phyloP scores from a whole-genome alignment of 30 jellyfish, hydroid and myxozoan genomes.

The Sanderia malayensis region DNA sequence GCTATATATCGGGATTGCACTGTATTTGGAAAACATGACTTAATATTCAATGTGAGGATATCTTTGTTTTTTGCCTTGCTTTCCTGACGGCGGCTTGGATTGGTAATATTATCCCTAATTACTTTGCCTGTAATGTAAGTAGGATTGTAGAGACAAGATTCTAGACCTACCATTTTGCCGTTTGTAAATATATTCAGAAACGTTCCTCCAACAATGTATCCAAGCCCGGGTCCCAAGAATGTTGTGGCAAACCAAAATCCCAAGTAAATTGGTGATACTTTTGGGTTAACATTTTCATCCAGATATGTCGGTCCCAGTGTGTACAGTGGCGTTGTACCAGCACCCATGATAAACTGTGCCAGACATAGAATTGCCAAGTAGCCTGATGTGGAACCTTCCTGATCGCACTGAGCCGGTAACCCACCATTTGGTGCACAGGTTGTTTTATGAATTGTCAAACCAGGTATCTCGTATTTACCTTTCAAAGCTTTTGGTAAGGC shows the following conservation, averaged over 20 bases:
- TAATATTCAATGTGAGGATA: too few relatives aligned
- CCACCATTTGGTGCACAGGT: slow-evolving; percentile 15
- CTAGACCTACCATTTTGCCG: slow-evolving; percentile 44
- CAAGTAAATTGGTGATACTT: slow-evolving; percentile 80
- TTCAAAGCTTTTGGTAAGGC: slow-evolving; percentile 77
- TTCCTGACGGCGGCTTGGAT: too few relatives aligned
- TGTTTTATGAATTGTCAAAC: slow-evolving; percentile 10
- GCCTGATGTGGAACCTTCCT: not conserved
- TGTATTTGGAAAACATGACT: too few relatives aligned
- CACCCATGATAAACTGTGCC: slow-evolving; percentile 90
- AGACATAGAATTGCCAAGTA: slow-evolving; percentile 21
- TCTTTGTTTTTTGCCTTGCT: too few relatives aligned
- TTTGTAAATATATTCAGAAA: slow-evolving; percentile 56
- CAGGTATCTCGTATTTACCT: slow-evolving; percentile 64
- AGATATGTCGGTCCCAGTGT: slow-evolving; percentile 88
- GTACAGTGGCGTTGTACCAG: slow-evolving; percentile 90
- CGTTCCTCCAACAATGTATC: slow-evolving; percentile 68
- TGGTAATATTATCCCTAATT: too few relatives aligned
- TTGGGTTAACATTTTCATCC: slow-evolving; percentile 92
- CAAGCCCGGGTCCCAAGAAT: slow-evolving; percentile 90
- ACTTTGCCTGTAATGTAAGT: too few relatives aligned
- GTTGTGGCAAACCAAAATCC: slow-evolving; percentile 91
- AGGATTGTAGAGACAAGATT: too few relatives aligned
- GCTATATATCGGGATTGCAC: too few relatives aligned
- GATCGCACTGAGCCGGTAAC: not conserved